Evolutionary conservation across 2,888 invertebrate genomes (phyloP).

Genomic region (Aspidiotus rigidus): DNA sequence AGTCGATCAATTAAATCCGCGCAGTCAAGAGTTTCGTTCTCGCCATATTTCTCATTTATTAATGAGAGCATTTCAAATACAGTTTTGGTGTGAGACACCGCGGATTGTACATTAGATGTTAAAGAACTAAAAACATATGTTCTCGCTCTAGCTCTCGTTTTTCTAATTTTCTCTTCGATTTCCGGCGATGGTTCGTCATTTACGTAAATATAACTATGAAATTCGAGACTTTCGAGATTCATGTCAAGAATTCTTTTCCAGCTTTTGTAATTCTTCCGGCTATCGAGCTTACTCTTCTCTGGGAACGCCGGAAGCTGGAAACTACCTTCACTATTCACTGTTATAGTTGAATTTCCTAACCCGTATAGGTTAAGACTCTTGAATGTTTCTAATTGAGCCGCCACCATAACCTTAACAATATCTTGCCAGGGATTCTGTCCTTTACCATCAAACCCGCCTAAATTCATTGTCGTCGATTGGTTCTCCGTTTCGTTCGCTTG

Average conservation of each 20-base stretch:
- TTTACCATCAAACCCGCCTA: neutral
- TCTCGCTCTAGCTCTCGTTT: neutral
- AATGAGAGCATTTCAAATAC: constrained; percentile 1
- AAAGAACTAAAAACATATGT: neutral
- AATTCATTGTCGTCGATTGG: neutral
- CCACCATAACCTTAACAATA: neutral
- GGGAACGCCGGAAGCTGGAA: neutral
- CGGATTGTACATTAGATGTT: neutral
- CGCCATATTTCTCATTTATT: neutral
- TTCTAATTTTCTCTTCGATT: neutral
- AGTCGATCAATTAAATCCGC: neutral
- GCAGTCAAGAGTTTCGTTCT: neutral
- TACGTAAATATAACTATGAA: neutral
- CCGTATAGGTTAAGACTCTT: neutral
- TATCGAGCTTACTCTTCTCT: neutral
- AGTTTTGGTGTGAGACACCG: neutral
- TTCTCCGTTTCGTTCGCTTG: neutral
- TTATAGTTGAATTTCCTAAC: neutral
- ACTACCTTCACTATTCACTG: neutral
- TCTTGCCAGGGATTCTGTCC: neutral
- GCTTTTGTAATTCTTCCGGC: neutral
- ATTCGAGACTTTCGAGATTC: neutral
- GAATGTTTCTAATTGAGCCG: neutral
- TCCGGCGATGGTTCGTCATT: neutral
- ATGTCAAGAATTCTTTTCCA: neutral